Conservation (phyloP, 2,888 invertebrate species). For the Diploptera punctata region DNA sequence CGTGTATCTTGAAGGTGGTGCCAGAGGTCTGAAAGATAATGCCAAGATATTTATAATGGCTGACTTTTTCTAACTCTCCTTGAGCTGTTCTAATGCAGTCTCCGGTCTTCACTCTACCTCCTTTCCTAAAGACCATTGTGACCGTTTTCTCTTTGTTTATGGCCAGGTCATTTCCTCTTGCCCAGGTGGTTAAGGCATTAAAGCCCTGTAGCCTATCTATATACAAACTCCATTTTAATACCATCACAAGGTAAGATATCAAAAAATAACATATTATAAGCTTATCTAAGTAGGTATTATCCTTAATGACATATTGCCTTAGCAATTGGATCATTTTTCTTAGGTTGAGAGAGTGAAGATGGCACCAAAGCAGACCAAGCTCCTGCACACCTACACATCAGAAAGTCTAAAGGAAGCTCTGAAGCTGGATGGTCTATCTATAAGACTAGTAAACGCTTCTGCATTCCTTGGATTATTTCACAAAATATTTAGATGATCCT, state of each 20-base stretch:
- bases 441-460: neutral
- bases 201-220: neutral
- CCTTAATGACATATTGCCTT: neutral
- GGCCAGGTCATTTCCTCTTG: no score
- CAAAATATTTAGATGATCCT: neutral
- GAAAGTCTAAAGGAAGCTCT: conserved; percentile 6
- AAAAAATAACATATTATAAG: neutral
- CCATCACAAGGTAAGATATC: no score
- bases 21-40: no score
- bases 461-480: neutral
- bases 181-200: no score
- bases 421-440: neutral
- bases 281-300: neutral
- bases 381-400: neutral
- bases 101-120: no score
- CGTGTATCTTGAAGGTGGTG: no score
- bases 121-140: no score
- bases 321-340: conserved; percentile 15
- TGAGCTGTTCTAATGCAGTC: no score
- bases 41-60: no score
- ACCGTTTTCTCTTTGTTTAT: no score
- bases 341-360: neutral
- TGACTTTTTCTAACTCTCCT: no score
- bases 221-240: neutral
- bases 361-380: neutral